Conservation (phyloP, 2,113 vertebrate genomes). For the Platysteira castanea region DNA sequence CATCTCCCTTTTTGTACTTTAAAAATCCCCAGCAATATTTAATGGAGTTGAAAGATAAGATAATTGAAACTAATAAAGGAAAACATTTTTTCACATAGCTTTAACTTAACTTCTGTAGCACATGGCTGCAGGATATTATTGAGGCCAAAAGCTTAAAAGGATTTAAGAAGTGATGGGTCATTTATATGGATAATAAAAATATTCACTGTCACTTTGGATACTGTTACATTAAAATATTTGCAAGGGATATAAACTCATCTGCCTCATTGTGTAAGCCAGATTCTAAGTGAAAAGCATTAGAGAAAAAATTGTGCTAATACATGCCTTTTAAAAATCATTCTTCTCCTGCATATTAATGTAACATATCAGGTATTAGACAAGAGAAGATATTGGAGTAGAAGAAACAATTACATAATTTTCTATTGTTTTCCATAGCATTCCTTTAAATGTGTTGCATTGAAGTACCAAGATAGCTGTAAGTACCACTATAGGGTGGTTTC, state of each 20-base stretch:
- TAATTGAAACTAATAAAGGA: not conserved
- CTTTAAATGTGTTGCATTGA: not conserved
- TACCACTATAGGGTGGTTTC: not conserved
- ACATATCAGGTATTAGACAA: not conserved
- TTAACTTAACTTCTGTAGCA: not conserved
- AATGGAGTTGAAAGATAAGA: not conserved
- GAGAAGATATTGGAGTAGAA: not conserved
- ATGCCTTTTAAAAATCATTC: not conserved
- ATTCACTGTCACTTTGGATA: conserved; percentile 28
- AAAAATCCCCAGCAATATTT: not conserved
- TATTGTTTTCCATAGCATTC: not conserved
- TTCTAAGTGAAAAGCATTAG: not conserved
- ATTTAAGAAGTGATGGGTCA: conserved; percentile 24
- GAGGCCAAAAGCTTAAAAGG: conserved; percentile 10
- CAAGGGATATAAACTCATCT: conserved; percentile 2
- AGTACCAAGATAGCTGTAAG: not conserved
- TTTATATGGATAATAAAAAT: conserved; percentile 43
- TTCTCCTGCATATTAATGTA: not conserved
- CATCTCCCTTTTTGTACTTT: not conserved
- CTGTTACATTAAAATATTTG: conserved; percentile 35
- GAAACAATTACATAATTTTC: not conserved
- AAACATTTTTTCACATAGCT: not conserved
- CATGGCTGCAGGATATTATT: not conserved
- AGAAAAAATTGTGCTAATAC: not conserved
- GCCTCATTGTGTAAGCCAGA: not conserved